These are phyloP conservation scores for Saguinus imperator DNA, from an alignment of 2,113 vertebrate genomes.

Conservation along the genomic window DNA sequence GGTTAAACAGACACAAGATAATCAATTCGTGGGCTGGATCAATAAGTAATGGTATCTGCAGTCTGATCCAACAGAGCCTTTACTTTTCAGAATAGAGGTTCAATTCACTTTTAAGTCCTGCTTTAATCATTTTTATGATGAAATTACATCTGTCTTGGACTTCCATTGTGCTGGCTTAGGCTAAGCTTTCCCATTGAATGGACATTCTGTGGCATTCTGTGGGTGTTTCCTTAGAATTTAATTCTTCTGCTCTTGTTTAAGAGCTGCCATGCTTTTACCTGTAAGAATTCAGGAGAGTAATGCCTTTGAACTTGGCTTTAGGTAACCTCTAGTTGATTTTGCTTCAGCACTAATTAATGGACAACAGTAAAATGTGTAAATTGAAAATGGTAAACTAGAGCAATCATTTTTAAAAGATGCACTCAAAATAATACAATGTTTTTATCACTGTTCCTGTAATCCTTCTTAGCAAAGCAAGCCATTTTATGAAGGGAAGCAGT, in stretches of 20 bases:
- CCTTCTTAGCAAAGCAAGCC: not conserved
- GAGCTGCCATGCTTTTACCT: not conserved
- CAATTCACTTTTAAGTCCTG: not conserved
- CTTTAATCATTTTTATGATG: constrained; percentile 26
- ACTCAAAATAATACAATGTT: not conserved
- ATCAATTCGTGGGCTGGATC: constrained; percentile 76
- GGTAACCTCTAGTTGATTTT: not conserved
- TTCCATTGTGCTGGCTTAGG: not conserved
- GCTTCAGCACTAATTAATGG: not conserved
- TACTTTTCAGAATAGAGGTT: constrained; percentile 73
- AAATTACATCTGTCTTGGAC: not conserved
- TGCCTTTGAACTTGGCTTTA: not conserved
- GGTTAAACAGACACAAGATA: constrained; percentile 67
- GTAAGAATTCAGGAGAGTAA: not conserved
- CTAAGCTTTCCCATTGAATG: not conserved
- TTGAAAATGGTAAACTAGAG: not conserved
- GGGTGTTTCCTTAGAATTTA: constrained; percentile 11
- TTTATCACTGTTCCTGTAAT: not conserved
- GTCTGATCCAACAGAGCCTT: constrained; percentile 75
- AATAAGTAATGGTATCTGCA: constrained; percentile 78
- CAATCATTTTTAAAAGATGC: not conserved
- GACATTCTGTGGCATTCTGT: not conserved
- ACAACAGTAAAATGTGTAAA: not conserved
- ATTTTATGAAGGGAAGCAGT: not conserved
- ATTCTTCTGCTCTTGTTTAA: constrained; percentile 18